phyloP scores from a whole-genome alignment of 2,113 vertebrate species.

The Elaphurus davidianus region DNA sequence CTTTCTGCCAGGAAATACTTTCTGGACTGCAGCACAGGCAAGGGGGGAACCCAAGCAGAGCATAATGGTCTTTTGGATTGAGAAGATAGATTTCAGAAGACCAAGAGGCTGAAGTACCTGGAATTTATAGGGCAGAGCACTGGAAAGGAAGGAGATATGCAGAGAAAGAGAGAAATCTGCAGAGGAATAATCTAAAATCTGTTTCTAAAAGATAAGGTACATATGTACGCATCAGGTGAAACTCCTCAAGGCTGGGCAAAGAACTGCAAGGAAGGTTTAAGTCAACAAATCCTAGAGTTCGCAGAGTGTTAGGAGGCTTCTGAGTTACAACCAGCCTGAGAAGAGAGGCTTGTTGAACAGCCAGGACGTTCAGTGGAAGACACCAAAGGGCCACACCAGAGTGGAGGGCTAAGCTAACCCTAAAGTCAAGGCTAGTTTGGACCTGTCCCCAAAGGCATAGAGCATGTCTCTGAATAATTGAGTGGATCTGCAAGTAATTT shows the following conservation, averaged over 20 bases:
- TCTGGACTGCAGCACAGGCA: neutral
- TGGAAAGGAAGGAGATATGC: neutral
- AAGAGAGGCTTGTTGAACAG: neutral
- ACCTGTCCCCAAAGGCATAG: neutral
- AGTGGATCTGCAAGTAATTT: neutral
- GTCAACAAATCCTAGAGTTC: neutral
- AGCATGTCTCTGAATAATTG: neutral
- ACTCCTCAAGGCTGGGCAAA: neutral
- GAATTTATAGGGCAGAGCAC: neutral
- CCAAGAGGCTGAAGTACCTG: neutral
- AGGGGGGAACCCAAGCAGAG: neutral
- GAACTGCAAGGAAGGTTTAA: neutral
- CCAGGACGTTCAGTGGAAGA: neutral
- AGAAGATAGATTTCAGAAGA: neutral
- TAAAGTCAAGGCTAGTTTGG: neutral
- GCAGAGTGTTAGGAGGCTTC: neutral
- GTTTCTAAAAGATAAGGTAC: neutral
- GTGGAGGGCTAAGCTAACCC: neutral
- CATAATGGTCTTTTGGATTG: neutral
- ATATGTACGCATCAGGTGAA: fast-evolving
- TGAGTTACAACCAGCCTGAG: neutral
- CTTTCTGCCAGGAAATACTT: neutral
- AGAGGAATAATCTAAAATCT: neutral
- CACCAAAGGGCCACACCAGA: neutral
- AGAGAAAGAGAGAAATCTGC: neutral